Conservation (phyloP, 2,888 invertebrate genomes). For the Leptogaster cylindrica region DNA sequence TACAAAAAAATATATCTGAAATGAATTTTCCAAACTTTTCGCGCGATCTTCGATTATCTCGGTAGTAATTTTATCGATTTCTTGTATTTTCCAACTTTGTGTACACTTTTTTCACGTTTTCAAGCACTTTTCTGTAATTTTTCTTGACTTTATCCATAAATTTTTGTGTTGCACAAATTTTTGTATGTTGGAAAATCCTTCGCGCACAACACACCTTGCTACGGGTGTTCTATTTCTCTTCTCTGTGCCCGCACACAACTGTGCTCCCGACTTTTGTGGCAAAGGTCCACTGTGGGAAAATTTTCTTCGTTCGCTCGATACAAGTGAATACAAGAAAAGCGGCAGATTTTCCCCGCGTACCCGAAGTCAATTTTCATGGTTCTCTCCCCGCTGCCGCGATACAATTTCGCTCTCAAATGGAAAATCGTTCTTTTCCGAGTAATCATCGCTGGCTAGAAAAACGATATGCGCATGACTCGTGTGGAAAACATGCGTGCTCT, state of each 20-base stretch:
- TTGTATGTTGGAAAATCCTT: conserved; percentile 50
- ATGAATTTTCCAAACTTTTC: conserved; percentile 27
- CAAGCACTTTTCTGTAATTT: conserved; percentile 38
- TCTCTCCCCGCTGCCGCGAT: not conserved
- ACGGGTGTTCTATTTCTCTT: conserved; percentile 46
- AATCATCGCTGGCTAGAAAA: conserved; percentile 15
- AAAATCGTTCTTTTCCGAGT: conserved; percentile 41
- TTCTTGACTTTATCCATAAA: conserved; percentile 37
- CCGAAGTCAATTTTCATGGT: conserved; percentile 7
- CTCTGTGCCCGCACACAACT: conserved; percentile 37
- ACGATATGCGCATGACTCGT: conserved; percentile 6
- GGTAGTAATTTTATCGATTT: conserved; percentile 19
- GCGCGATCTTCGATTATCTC: conserved; percentile 4
- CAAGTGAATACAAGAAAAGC: conserved; percentile 24
- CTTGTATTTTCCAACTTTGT: conserved; percentile 7
- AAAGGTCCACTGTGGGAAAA: conserved; percentile 3
- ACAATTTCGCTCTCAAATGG: conserved; percentile 29
- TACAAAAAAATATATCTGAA: conserved; percentile 18
- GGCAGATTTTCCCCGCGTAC: not conserved
- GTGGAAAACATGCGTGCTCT: conserved; percentile 28
- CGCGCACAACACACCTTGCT: conserved; percentile 51
- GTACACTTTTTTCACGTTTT: conserved; percentile 41
- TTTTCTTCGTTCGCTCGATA: conserved; percentile 38
- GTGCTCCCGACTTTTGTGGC: not conserved
- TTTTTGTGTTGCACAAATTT: conserved; percentile 47